A percentile compares a stretch with the other conserved stretches of the same genome.
phyloP scores from a whole-genome alignment of 2,113 vertebrate genomes.

The Lepus americanus region DNA sequence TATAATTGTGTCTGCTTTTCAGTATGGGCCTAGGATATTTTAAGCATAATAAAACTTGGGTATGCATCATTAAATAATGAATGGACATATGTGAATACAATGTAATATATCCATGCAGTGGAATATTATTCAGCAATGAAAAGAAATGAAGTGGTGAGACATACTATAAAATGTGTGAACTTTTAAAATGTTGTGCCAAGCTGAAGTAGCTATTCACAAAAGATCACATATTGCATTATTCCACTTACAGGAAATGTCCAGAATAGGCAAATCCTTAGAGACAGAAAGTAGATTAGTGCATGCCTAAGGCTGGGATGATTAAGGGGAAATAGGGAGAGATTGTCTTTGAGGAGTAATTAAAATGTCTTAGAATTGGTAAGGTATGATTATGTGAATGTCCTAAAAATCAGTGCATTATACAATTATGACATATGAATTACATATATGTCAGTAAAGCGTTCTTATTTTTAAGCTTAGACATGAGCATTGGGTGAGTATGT shows the following conservation, averaged over 20 bases:
- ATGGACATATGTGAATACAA: not conserved
- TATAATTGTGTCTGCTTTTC: not conserved
- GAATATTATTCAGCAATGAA: not conserved
- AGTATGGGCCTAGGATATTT: not conserved
- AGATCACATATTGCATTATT: not conserved
- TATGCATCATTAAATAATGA: not conserved
- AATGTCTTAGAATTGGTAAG: not conserved
- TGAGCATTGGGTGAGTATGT: not conserved
- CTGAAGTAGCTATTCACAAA: not conserved
- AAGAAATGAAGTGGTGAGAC: not conserved
- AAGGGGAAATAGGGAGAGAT: not conserved
- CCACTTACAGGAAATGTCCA: not conserved
- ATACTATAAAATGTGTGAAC: not conserved
- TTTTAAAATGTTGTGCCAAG: not conserved
- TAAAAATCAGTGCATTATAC: not conserved
- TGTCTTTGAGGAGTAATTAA: not conserved
- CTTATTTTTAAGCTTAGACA: conserved; percentile 13
- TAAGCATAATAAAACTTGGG: not conserved
- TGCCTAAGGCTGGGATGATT: not conserved
- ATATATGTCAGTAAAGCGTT: not conserved
- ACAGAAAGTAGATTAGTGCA: not conserved
- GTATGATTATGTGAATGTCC: not conserved
- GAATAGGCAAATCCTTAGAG: not conserved
- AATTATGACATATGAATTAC: not conserved
- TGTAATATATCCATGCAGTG: not conserved